Evolutionary conservation across 2,113 vertebrate species (phyloP).

Genomic region (Pelecanus crispus): DNA sequence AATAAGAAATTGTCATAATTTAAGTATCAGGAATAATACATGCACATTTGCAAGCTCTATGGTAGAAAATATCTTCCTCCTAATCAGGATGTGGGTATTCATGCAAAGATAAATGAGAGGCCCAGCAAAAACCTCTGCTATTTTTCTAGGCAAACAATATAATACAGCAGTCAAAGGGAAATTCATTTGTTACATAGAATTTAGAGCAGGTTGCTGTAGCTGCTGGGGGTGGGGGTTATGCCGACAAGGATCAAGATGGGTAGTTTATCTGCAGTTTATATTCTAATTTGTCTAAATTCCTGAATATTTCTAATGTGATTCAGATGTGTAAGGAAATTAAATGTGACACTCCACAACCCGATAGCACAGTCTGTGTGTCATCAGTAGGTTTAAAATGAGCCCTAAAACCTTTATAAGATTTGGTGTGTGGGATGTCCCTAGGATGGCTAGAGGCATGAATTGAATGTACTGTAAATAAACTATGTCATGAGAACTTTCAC

Average conservation of each 20-base stretch:
- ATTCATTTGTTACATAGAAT: not conserved
- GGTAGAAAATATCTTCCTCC: not conserved
- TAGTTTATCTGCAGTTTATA: constrained; percentile 8
- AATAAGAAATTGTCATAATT: not conserved
- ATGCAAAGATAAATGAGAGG: not conserved
- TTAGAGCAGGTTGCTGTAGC: not conserved
- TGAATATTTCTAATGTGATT: constrained; percentile 1
- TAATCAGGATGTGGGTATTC: not conserved
- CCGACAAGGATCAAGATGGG: not conserved
- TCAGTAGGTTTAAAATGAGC: not conserved
- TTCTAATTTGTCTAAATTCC: constrained; percentile 25
- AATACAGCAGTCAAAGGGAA: not conserved
- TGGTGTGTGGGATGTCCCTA: not conserved
- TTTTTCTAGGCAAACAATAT: not conserved
- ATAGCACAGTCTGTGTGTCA: not conserved
- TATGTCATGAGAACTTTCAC: not conserved
- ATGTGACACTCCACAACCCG: not conserved
- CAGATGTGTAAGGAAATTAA: not conserved
- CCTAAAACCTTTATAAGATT: not conserved
- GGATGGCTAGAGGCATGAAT: constrained; percentile 2
- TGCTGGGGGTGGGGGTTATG: not conserved
- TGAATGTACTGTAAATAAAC: constrained; percentile 23
- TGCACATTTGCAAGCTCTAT: not conserved
- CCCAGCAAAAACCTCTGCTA: not conserved
- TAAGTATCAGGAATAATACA: not conserved